A percentile compares a stretch with the other conserved stretches of the same genome.
These are phyloP conservation scores for Crotalus tigris DNA, from an alignment of 2,113 vertebrate species.

Conservation along the genomic window DNA sequence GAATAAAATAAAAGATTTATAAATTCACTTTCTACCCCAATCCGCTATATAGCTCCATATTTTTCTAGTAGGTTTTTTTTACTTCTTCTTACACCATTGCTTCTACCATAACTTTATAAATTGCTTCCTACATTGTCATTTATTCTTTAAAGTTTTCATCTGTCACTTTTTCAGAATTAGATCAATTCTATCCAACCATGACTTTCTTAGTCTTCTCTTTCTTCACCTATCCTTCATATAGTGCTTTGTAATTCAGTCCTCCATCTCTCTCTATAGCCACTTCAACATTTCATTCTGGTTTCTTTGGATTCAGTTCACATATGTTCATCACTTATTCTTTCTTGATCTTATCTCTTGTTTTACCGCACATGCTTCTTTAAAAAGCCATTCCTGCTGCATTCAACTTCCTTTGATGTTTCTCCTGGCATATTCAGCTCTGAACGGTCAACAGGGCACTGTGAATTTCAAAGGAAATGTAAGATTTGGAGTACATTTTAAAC, in stretches of 20 bases:
- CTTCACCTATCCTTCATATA: not conserved
- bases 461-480: not conserved
- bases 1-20: not conserved
- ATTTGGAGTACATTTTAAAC: not conserved
- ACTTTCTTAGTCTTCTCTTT: not conserved
- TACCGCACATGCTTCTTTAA: not conserved
- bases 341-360: not conserved
- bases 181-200: not conserved
- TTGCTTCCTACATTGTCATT: not conserved
- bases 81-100: not conserved
- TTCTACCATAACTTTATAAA: not conserved
- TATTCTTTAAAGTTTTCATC: not conserved
- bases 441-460: not conserved
- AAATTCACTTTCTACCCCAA: not conserved
- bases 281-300: not conserved
- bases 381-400: not conserved
- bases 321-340: not conserved
- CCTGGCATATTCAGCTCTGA: not conserved
- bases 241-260: not conserved
- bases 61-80: not conserved
- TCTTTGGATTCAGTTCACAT: not conserved
- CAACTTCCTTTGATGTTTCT: not conserved
- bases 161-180: not conserved
- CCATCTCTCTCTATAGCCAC: not conserved
- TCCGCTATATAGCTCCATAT: not conserved